Conservation (phyloP, 2,888 invertebrate species). For the Microchrysa polita region DNA sequence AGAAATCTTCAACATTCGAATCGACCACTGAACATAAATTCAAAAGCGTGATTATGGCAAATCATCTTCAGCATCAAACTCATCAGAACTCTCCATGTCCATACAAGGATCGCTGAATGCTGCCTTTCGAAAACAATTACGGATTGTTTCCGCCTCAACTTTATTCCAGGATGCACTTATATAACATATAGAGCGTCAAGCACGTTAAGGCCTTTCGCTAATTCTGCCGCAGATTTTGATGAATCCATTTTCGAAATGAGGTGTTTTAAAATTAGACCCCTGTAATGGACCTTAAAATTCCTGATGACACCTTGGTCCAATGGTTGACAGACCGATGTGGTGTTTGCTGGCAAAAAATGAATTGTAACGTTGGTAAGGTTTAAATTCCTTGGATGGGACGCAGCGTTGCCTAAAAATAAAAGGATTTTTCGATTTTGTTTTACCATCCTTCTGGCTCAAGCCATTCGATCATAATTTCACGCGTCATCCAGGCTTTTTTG, state of each 20-base stretch:
- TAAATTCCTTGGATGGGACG: too few relatives aligned
- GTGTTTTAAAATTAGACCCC: too few relatives aligned
- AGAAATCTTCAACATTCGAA: neutral
- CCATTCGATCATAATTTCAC: slow-evolving; percentile 11
- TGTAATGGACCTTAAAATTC: too few relatives aligned
- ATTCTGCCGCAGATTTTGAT: neutral
- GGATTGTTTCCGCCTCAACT: slow-evolving; percentile 5
- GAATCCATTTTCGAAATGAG: too few relatives aligned
- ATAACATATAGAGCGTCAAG: slow-evolving; percentile 18
- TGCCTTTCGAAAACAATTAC: neutral
- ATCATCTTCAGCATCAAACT: slow-evolving; percentile 24
- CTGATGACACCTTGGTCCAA: too few relatives aligned
- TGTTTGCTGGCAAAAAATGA: too few relatives aligned
- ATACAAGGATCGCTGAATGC: neutral
- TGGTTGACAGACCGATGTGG: too few relatives aligned
- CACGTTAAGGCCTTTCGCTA: neutral
- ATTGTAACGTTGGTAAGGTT: too few relatives aligned
- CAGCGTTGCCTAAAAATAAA: too few relatives aligned
- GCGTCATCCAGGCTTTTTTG: slow-evolving; percentile 21
- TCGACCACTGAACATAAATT: slow-evolving; percentile 8
- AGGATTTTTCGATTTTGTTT: too few relatives aligned
- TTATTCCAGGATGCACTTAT: slow-evolving; percentile 16
- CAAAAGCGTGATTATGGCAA: slow-evolving; percentile 1
- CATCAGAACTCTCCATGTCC: neutral
- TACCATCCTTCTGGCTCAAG: too few relatives aligned